Percentiles rank a stretch among this genome's conserved stretches.
These are phyloP conservation scores for Pipistrellus nathusii DNA, from an alignment of 2,797 vertebrate genomes.

Conservation along the genomic window DNA sequence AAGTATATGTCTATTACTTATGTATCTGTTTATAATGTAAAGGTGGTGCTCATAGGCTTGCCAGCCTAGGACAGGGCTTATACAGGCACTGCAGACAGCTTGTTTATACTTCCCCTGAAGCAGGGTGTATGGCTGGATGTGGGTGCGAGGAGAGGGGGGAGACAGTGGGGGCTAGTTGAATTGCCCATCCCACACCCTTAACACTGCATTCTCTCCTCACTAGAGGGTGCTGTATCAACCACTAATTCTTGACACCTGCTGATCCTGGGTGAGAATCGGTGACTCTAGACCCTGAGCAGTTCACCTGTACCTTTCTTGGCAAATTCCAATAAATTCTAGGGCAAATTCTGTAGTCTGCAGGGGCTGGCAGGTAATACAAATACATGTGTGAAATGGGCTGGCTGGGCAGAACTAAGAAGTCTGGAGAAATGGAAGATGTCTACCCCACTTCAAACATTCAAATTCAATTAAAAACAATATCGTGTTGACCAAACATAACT, in stretches of 20 bases:
- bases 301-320: neutral
- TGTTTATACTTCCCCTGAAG: neutral
- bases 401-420: neutral
- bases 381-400: neutral
- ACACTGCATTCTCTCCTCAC: neutral
- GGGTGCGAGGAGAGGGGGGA: rapidly evolving
- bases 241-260: neutral
- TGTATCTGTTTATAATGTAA: neutral
- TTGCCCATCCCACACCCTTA: neutral
- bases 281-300: neutral
- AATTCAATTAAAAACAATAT: neutral
- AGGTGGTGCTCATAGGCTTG: neutral
- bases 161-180: neutral
- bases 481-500: neutral
- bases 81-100: neutral
- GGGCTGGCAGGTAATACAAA: neutral
- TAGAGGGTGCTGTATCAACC: neutral
- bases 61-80: neutral
- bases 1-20: neutral
- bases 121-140: neutral
- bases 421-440: neutral
- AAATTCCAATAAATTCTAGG: neutral
- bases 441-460: neutral
- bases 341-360: neutral
- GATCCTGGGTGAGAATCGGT: no score